phyloP scores from a whole-genome alignment of 2,888 invertebrate species.

The Thereva nobilitata region DNA sequence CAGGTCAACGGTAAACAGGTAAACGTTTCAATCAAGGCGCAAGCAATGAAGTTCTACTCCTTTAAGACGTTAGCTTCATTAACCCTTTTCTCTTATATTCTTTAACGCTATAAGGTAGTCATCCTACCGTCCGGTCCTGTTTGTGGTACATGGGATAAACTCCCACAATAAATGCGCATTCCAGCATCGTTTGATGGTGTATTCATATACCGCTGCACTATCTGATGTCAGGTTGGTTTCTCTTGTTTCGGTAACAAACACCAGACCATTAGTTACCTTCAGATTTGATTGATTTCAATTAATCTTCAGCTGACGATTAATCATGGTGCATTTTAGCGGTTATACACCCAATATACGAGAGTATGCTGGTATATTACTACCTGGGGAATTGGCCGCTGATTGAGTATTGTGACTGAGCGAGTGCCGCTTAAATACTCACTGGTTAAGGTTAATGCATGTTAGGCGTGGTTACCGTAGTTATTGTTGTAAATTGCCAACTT shows the following conservation, averaged over 20 bases:
- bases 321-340: conserved; percentile 57
- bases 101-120: conserved; percentile 15
- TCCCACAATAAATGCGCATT: conserved; percentile 22
- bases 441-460: too few species aligned
- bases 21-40: conserved; percentile 26
- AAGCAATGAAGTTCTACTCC: background rate
- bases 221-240: background rate
- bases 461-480: too few species aligned
- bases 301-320: conserved; percentile 59
- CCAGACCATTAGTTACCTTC: conserved; percentile 58
- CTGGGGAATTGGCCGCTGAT: conserved; percentile 26
- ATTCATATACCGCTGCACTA: conserved; percentile 5
- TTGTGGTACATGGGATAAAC: background rate
- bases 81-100: conserved; percentile 20
- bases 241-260: conserved; percentile 31
- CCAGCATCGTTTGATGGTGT: background rate
- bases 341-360: background rate
- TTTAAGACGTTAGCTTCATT: conserved; percentile 23
- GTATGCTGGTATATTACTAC: background rate
- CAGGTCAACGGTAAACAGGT: conserved; percentile 40
- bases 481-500: too few species aligned
- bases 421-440: conserved; percentile 24
- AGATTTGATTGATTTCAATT: conserved; percentile 60
- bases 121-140: background rate
- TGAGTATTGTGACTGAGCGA: conserved; percentile 25